Evolutionary conservation across 2,888 invertebrate species (phyloP).

Genomic region (Nowickia ferox): DNA sequence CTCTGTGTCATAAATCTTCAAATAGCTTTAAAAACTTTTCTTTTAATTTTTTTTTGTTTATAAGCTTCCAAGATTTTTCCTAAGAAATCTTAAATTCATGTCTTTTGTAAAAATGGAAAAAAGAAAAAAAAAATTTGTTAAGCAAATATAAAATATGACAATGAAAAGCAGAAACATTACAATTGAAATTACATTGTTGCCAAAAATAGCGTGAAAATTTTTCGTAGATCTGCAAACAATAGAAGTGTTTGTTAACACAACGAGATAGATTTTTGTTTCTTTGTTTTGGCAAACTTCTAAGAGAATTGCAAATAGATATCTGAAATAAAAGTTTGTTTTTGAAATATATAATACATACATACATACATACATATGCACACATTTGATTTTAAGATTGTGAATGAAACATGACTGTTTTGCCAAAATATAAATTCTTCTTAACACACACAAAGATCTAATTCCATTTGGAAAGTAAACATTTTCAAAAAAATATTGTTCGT

Average conservation of each 20-base stretch:
- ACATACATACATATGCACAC: too few relatives aligned
- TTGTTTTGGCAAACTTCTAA: conserved; percentile 1
- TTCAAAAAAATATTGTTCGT: too few relatives aligned
- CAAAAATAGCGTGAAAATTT: conserved; percentile 30
- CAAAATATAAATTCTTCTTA: too few relatives aligned
- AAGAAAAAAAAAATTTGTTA: background rate
- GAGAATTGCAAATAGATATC: conserved; percentile 28
- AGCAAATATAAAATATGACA: conserved; percentile 25
- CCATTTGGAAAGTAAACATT: too few relatives aligned
- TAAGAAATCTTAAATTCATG: conserved; percentile 14
- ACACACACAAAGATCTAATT: too few relatives aligned
- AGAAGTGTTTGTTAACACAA: conserved; percentile 35
- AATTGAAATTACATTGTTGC: conserved; percentile 11
- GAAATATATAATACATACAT: background rate
- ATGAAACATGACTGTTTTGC: background rate
- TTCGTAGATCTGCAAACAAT: conserved; percentile 35
- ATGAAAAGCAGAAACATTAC: conserved; percentile 2
- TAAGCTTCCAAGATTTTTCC: conserved; percentile 36
- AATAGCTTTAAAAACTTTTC: background rate
- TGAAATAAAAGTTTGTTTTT: background rate
- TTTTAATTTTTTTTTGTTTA: background rate
- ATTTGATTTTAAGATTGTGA: background rate
- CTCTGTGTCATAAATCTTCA: too few relatives aligned
- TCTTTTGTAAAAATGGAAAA: background rate
- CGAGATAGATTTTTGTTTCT: conserved; percentile 16